Base-by-base conservation (phyloP, 2,888 invertebrate genomes). In the Drosophila mimetica region DNA sequence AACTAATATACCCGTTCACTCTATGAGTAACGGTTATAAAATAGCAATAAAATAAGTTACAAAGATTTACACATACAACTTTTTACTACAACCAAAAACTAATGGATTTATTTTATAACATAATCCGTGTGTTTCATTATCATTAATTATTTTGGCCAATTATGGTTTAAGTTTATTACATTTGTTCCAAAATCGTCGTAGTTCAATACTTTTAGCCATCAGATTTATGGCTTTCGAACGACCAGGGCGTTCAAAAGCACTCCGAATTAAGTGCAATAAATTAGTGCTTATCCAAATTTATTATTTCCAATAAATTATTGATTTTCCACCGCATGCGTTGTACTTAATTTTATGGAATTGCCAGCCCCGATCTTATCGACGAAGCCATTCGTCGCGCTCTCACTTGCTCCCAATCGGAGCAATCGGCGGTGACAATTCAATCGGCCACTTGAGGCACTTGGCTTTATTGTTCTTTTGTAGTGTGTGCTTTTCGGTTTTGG, bases 331-430 rank as follows among this genome's bases (percentile, higher is more conserved):
- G 42, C 36, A 44, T 51, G 51, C 42, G 30, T 28, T 63, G 51
- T 51, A 51, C 50, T 64, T 51, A 44, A 52, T 42, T 64, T 54
- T 36, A 64, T 64, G 66, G 46, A 50, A 66, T 11, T 66, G 44
- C 36, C 55, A 52, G 58, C 25, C 71, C 52, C 57, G 71, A 72
- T 65, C 71, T 71, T 58, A 61, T 69, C 73, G 60, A 8, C 42
- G 55, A 47, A 30, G 48, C 52, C 59, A 60, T 72, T 72, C 52
- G 72, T 25, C 52, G 72, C 72, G 72, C 72, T 73, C 72, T 72
- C 67, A 73, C 72, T 73, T 82, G 83, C 83, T 85, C 83, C 72
- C 86, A 82, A 83, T 86, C 70, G 76, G 83, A 67, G 53, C 61
- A 63, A 30, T 30, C 44, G 44, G 34, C 20, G 28, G 76, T 77